Evolutionary conservation across 1,140 invertebrate species (phyloP).

Genomic region (Piezodorus guildinii): DNA sequence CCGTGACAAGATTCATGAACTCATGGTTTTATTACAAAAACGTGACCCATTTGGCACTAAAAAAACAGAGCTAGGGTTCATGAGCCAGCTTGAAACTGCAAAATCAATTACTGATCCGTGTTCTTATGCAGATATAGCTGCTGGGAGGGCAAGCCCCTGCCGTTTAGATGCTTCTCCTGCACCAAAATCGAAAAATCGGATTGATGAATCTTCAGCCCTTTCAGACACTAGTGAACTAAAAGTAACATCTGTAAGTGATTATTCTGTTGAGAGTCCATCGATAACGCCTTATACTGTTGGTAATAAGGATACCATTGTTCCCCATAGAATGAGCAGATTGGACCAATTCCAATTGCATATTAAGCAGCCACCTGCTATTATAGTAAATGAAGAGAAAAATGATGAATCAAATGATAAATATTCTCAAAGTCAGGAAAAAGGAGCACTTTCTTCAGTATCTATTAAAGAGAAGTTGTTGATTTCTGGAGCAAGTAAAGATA

Average conservation of each 20-base stretch:
- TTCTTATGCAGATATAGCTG: slow-evolving; percentile 44
- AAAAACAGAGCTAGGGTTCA: slow-evolving; percentile 19
- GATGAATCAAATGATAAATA: background rate
- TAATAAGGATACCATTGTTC: too few species aligned
- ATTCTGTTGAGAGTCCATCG: too few species aligned
- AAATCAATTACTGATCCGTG: background rate
- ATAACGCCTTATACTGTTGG: too few species aligned
- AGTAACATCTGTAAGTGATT: too few species aligned
- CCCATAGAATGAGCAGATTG: background rate
- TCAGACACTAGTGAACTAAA: too few species aligned
- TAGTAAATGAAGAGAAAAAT: background rate
- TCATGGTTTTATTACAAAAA: background rate
- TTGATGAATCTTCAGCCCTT: too few species aligned
- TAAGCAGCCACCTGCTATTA: background rate
- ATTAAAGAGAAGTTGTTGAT: too few species aligned
- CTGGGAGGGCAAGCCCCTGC: slow-evolving; percentile 34
- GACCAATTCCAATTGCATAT: background rate
- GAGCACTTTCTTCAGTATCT: background rate
- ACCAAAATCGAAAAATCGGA: slow-evolving; percentile 16
- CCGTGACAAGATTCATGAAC: slow-evolving; percentile 7
- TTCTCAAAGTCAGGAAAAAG: background rate
- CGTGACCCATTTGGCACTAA: background rate
- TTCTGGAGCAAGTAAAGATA: too few species aligned
- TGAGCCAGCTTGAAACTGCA: too few species aligned
- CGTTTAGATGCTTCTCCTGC: slow-evolving; percentile 24